These are phyloP conservation scores for Cheirogaleus major DNA, from an alignment of 2,797 vertebrate species.

Conservation along the genomic window DNA sequence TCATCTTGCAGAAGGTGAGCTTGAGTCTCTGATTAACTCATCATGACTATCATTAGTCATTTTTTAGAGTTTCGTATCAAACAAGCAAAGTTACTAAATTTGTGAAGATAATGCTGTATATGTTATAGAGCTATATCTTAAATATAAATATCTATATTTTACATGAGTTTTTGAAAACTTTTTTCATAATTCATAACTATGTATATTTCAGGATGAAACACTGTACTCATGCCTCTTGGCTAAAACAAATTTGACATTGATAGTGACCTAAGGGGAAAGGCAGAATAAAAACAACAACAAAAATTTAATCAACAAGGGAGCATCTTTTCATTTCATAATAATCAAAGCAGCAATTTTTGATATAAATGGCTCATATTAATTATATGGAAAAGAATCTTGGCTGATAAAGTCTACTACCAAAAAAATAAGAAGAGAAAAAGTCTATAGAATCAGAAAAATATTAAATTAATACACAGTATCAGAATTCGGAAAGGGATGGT, in stretches of 20 bases:
- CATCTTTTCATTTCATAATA: not conserved
- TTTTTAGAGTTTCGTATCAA: not conserved
- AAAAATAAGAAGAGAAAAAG: not conserved
- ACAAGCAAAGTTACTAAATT: not conserved
- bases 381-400: not conserved
- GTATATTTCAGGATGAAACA: not conserved
- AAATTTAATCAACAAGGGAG: not conserved
- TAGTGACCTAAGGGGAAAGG: not conserved
- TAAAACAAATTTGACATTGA: not conserved
- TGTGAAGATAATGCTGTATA: not conserved
- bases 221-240: not conserved
- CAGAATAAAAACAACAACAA: not conserved
- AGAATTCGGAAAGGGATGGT: not conserved
- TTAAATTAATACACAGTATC: not conserved
- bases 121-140: not conserved
- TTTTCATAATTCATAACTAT: not conserved
- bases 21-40: too few relatives aligned
- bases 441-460: not conserved
- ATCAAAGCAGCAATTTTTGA: not conserved
- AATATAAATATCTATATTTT: constrained; percentile 21
- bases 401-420: not conserved
- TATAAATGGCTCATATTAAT: not conserved
- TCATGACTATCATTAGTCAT: not conserved
- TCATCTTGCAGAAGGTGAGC: too few relatives aligned
- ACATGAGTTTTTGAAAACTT: not conserved